A percentile compares a stretch with the other conserved stretches of the same genome.
These are phyloP conservation scores for Pristionchus fissidentatus DNA, from an alignment of 2,888 invertebrate species.

Conservation along the genomic window DNA sequence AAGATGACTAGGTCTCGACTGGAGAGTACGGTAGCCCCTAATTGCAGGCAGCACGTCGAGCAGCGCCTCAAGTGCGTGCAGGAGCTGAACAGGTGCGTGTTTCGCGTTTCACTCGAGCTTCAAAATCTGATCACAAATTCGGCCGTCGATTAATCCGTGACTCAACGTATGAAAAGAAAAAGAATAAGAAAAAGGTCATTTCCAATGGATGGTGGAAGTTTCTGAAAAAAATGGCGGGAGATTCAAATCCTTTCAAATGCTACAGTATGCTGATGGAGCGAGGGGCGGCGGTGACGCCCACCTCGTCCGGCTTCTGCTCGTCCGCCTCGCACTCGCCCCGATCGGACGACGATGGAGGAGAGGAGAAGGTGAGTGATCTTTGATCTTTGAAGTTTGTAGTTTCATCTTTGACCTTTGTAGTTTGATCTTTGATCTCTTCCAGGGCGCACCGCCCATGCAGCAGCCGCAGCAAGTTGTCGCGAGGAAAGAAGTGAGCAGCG, in stretches of 20 bases:
- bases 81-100: background rate
- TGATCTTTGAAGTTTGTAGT: too few species aligned
- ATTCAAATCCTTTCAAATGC: background rate
- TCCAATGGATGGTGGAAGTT: too few species aligned
- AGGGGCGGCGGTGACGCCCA: background rate
- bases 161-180: too few species aligned
- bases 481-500: constrained; percentile 1
- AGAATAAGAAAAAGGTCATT: too few species aligned
- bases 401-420: constrained; percentile 12
- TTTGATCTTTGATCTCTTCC: background rate
- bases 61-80: background rate
- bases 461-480: constrained; percentile 2
- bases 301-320: constrained; percentile 1
- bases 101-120: too few species aligned
- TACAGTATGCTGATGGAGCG: constrained; percentile 28
- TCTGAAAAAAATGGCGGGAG: background rate
- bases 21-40: background rate
- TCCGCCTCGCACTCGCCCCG: constrained; percentile 27
- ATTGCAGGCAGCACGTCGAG: background rate
- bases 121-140: too few species aligned
- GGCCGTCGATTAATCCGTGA: too few species aligned
- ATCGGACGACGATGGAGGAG: background rate
- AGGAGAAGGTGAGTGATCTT: background rate
- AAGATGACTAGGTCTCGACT: background rate
- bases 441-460: background rate